Evolutionary conservation across 2,113 vertebrate species (phyloP), one percentile per base, ranked within the genome.

Genomic region (Apodemus speciosus): DNA sequence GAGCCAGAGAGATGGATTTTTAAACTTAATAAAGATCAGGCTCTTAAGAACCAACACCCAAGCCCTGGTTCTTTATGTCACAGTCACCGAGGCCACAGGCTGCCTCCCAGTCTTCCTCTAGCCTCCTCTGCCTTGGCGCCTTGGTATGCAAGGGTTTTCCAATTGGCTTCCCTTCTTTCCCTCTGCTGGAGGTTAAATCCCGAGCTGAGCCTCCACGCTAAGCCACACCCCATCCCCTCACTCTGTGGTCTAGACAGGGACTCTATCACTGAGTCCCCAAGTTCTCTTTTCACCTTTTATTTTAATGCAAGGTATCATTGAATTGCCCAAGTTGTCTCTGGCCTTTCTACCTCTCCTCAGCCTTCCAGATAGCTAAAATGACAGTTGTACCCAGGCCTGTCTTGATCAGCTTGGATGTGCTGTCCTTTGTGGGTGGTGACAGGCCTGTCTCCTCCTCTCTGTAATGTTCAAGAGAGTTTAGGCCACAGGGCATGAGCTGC

Each of bases 1-100:
- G 87, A 35, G 79, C 71, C 14, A 15, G 60, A 51, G 40, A 90
- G 49, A 86, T 79, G 77, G 58, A 40, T 73, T 73, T 92, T 91
- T 49, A 46, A 66, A 58, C 38, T 85, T 90, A 94, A 95, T 96
- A 96, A 94, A 96, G 85, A 88, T 40, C 10, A 0, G 27, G 51
- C 60, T 40, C 71, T 75, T 93, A 66, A 73, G 64, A 95, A 58
- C n/a, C 30, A 38, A 49, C 46, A 14, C 6, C 60, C 18, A 2
- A 46, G 38, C 25, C 53, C 2, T 0, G 9, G 68, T 73, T 1
- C 3, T 69, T 27, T 9, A 0, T 53, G 25, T 32, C 46, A 8
- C 23, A 0, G 0, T 69, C 69, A 0, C 62, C 56, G 1, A 0
- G 27, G 35, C 60, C 0, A 10, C 58, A 32, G 27, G 20, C 79